phyloP scores from a whole-genome alignment of 2,113 vertebrate genomes.

The Uropsilus gracilis region DNA sequence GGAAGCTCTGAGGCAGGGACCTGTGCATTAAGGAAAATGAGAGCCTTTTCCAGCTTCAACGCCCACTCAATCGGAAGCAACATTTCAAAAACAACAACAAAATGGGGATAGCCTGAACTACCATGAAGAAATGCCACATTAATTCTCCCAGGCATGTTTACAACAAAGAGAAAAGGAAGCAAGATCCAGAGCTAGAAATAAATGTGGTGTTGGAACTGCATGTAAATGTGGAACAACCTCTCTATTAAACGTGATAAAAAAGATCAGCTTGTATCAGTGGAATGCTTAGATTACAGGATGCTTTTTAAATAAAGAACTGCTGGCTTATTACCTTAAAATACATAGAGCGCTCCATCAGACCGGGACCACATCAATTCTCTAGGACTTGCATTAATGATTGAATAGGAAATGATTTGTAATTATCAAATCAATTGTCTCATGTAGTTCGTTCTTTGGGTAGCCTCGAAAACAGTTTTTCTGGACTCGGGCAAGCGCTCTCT shows the following conservation, averaged over 20 bases:
- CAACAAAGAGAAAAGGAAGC: conserved; percentile 58
- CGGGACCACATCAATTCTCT: background rate
- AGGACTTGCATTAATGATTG: conserved; percentile 47
- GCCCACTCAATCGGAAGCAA: background rate
- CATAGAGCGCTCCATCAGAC: background rate
- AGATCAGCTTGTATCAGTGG: background rate
- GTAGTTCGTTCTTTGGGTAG: background rate
- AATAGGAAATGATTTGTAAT: conserved; percentile 22
- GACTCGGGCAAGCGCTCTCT: background rate
- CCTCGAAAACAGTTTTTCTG: conserved; percentile 46
- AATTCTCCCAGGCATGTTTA: conserved; percentile 58
- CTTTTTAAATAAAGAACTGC: conserved; percentile 46
- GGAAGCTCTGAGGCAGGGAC: conserved; percentile 51
- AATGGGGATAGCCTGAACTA: conserved; percentile 31
- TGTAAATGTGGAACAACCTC: background rate
- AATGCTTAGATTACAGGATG: background rate
- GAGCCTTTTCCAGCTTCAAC: background rate
- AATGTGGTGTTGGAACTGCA: background rate
- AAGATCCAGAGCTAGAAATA: conserved; percentile 44
- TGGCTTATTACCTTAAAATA: conserved; percentile 42
- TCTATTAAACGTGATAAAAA: background rate
- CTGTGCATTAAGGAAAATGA: conserved; percentile 18
- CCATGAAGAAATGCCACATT: conserved; percentile 39
- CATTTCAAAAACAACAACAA: conserved; percentile 24
- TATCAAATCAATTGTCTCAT: background rate